phyloP scores from a whole-genome alignment of 2,797 vertebrate genomes.

The Sebastes variabilis region DNA sequence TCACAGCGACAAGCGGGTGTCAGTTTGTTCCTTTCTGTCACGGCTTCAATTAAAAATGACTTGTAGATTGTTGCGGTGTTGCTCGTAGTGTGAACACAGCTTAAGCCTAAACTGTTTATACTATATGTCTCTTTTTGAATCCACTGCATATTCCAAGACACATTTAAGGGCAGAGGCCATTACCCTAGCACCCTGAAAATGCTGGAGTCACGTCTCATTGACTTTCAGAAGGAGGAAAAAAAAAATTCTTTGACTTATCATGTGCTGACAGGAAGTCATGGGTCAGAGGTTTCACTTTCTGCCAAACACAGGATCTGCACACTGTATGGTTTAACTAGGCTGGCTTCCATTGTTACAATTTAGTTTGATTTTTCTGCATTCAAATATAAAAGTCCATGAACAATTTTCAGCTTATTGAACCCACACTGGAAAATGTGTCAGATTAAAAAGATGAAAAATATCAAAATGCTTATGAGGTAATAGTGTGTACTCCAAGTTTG shows the following conservation, averaged over 20 bases:
- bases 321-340: background rate
- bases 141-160: background rate
- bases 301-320: background rate
- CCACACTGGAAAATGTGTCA: background rate
- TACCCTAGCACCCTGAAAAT: background rate
- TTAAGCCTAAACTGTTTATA: too few species aligned
- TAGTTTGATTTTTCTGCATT: background rate
- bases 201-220: background rate
- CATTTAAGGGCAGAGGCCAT: background rate
- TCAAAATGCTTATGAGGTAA: background rate
- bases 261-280: constrained; percentile 8
- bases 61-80: too few species aligned
- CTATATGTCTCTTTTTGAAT: background rate
- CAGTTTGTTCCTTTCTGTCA: too few species aligned
- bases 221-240: background rate
- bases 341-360: background rate
- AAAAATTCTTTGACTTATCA: background rate
- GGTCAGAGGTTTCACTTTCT: constrained; percentile 8
- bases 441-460: background rate
- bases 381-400: background rate
- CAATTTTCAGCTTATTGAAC: background rate
- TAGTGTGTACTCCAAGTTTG: background rate
- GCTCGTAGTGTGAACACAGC: too few species aligned
- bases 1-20: too few species aligned
- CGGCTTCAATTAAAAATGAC: too few species aligned